Evolutionary conservation across 2,113 vertebrate genomes (phyloP), one percentile per base, ranked within the genome.

Genomic region (Miniopterus natalensis): DNA sequence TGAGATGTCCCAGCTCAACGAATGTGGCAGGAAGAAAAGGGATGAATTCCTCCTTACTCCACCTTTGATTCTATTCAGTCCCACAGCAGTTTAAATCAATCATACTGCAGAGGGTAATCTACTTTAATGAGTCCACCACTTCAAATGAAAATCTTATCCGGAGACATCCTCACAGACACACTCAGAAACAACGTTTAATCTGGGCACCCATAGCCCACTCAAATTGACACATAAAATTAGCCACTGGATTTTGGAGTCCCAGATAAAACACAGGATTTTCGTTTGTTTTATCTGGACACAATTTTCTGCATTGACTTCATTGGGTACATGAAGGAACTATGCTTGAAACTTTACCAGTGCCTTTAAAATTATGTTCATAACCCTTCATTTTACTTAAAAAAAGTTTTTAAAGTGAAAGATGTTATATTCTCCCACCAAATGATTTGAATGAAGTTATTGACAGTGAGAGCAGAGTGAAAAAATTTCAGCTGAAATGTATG

Each of bases 401-500:
- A 77, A n/a, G 1, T 25, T 88, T 78, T 45, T 80, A 36, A 87
- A 81, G 13, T 80, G 40, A 47, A 27, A 55, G 3, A 87, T 36
- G 4, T 90, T 90, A 63, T 65, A 71, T 75, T 86, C 66, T 86
- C 11, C 49, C 42, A 81, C 36, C 36, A 90, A 90, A 66, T 68
- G 25, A 66, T 73, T 70, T 63, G n/a, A 88, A 18, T 47, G 40
- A 79, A 53, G 29, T 68, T 80, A 77, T 42, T 70, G 51, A 96
- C n/a, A 70, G 45, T 2, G 77, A 70, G 17, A 57, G 18, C 23
- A n/a, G 65, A 77, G 36, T 80, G 51, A 88, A 80, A 57, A 96
- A 97, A 93, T 73, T 36, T 93, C 77, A 20, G n/a, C 42, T 94
- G 86, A 86, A 92, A 95, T 88, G 66, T 90, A 63, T 84, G 65